A percentile compares a stretch with the other conserved stretches of the same genome.
These are phyloP conservation scores for Cygnus atratus DNA, from an alignment of 2,113 vertebrate species.

Conservation along the genomic window DNA sequence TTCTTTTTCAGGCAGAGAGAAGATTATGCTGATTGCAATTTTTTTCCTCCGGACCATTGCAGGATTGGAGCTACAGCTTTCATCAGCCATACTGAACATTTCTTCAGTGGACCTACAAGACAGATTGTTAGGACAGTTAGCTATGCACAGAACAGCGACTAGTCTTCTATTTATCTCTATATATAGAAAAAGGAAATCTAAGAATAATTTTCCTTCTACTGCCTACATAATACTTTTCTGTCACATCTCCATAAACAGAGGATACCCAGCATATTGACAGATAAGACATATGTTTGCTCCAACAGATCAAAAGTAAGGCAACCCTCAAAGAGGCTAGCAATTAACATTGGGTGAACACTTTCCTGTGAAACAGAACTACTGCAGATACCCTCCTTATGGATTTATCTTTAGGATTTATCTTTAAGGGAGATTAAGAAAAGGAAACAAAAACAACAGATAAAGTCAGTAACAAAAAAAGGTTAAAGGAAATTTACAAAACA, in stretches of 20 bases:
- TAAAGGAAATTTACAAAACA: neutral
- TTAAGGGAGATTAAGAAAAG: neutral
- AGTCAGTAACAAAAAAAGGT: neutral
- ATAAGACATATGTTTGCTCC: neutral
- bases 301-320: neutral
- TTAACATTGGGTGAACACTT: neutral
- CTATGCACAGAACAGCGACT: neutral
- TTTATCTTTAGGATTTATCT: neutral
- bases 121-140: neutral
- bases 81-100: slow-evolving; percentile 88
- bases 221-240: neutral
- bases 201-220: neutral
- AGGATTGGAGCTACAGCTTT: slow-evolving; percentile 84
- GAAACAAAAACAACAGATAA: neutral
- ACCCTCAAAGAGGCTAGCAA: neutral
- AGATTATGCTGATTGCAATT: slow-evolving; percentile 87
- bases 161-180: neutral
- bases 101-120: slow-evolving; percentile 83
- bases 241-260: neutral
- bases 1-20: slow-evolving; percentile 84
- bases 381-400: neutral
- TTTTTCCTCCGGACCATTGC: slow-evolving; percentile 84
- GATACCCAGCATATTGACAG: neutral
- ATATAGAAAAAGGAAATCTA: neutral
- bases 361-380: neutral